Evolutionary conservation across 2,113 vertebrate genomes (phyloP).

Genomic region (Piaya cayana): DNA sequence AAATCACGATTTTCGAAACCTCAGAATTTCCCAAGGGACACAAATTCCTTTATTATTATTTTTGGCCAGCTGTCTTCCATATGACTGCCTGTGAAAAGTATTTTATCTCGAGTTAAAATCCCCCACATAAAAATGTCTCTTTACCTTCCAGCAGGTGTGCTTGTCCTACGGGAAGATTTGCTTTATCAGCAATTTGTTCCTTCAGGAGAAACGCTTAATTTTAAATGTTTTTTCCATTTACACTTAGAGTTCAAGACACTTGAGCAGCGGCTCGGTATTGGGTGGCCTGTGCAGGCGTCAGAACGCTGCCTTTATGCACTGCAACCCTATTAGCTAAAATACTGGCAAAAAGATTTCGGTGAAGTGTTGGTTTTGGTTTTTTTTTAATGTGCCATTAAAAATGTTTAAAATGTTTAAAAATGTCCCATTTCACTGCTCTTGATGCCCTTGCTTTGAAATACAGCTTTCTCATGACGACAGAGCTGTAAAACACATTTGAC

Average conservation of each 20-base stretch:
- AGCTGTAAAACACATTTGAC: conserved; percentile 57
- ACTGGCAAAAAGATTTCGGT: conserved; percentile 59
- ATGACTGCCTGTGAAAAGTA: conserved; percentile 59
- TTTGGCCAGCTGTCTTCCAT: conserved; percentile 69
- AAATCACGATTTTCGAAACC: conserved; percentile 41
- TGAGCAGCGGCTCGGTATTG: conserved; percentile 46
- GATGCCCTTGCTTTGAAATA: conserved; percentile 59
- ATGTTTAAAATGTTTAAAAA: conserved; percentile 58
- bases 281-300: conserved; percentile 59
- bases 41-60: conserved; percentile 67
- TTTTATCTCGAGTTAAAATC: conserved; percentile 68
- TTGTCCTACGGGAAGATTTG: conserved; percentile 48
- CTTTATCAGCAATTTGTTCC: conserved; percentile 65
- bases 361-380: neutral
- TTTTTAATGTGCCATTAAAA: conserved; percentile 47
- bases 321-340: conserved; percentile 44
- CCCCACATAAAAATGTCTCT: conserved; percentile 56
- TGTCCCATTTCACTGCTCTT: conserved; percentile 36
- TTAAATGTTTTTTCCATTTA: conserved; percentile 70
- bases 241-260: conserved; percentile 67
- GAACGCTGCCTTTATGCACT: conserved; percentile 25
- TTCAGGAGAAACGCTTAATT: conserved; percentile 62
- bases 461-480: conserved; percentile 62
- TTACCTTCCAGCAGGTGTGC: conserved; percentile 68
- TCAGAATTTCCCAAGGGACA: conserved; percentile 45